Base-by-base conservation (phyloP, 37 sponge, comb jelly and placozoan species). In the Agelas oroides region DNA sequence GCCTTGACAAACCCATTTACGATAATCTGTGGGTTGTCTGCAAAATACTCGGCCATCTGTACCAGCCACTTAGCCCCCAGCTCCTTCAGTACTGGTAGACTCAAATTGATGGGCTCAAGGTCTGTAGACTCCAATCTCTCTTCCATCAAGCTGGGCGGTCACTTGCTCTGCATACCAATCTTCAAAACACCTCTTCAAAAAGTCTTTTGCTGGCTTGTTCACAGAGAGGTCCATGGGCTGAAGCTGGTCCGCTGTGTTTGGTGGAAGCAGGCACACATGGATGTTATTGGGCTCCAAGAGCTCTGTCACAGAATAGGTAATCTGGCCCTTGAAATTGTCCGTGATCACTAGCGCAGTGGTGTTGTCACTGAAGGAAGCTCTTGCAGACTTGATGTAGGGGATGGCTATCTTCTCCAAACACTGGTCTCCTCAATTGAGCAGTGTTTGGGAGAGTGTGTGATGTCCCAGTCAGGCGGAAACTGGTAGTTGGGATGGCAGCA, bases 191-290 rank as follows among this genome's bases (percentile, higher is more conserved):
- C 33, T 23, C 52, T 70, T 70, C 58, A 86, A 14, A 70, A 69
- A 80, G 35, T 74, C 77, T 66, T 91, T 86, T 18, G 66, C 82
- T 17, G 78, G 85, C 39, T 91, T 86, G 71, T 91, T 91, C 62
- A 91, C 82, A 23, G 87, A 66, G 5, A 91, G 31, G 36, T 91
- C 87, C 73, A 86, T 65, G 17, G 82, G 82, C 52, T 86, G 82
- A 30, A 91, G 77, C 25, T 30, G 21, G 28, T 89, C 79, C 31
- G 86, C 86, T 28, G 55, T 17, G 17, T 56, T 19, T 56, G 58
- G 58, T n/a, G n/a, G n/a, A n/a, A n/a, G n/a, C n/a, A n/a, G n/a
- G n/a, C n/a, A n/a, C n/a, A n/a, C n/a, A n/a, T n/a, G n/a, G n/a
- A n/a, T n/a, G n/a, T n/a, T 46, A 8, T 61, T 61, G 5, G 57